Base-by-base conservation (phyloP, 2,797 vertebrate species). In the Lepus townsendii region DNA sequence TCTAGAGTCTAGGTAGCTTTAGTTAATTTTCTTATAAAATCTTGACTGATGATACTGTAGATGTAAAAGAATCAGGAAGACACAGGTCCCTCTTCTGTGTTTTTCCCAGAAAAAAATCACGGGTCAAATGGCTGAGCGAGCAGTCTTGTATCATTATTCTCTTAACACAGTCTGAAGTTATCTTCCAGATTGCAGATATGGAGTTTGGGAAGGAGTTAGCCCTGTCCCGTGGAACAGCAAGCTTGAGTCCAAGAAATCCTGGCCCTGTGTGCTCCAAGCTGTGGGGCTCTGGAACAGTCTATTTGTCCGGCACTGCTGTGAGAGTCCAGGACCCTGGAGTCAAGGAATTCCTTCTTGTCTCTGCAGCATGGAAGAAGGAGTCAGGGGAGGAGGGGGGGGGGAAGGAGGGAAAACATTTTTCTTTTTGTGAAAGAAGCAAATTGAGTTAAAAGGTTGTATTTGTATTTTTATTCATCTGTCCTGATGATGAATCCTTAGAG, bases 21-120 rank as follows among this genome's bases (percentile, higher is more conserved):
- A 83, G 91, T 82, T 79, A 79, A 87, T 17, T 96, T 95, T 95
- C 93, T 96, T 73, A 82, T 88, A 66, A 83, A 84, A 65, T 91
- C 57, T 95, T 94, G 57, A 83, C 66, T 91, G 54, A 75, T 72
- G 62, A 96, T 54, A 76, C 73, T 94, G 82, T 95, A 84, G 87
- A 72, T 72, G 83, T 68, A 79, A 94, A 92, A 89, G 65, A 78
- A 84, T 94, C 83, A 88, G 82, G 60, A 90, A 96, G 30, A 75
- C 32, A 71, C 52, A 88, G 38, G 30, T 5, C 77, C 94, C 77
- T 30, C 68, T 86, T 78, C 83, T 24, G 32, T 85, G 66, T 93
- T 95, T 85, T 65, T 90, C 66, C n/a, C n/a, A 90, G 84, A 65
- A 85, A 83, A 79, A 84, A 60, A 65, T 76, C 77, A 90, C 90